Evolutionary conservation across 1,140 invertebrate species (phyloP).

Genomic region (Conus ventricosus): DNA sequence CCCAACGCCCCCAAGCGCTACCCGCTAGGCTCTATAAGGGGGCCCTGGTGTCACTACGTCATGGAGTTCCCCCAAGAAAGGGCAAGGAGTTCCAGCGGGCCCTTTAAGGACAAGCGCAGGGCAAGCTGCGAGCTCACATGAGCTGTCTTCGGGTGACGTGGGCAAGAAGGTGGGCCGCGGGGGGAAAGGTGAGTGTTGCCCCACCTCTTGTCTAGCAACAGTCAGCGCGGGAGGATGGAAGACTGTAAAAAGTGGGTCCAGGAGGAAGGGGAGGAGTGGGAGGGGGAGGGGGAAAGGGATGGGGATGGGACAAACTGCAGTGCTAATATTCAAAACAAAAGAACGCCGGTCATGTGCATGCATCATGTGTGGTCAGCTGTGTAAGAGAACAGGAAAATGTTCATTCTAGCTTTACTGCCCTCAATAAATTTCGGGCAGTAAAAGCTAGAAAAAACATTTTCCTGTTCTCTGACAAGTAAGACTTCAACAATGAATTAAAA

Average conservation of each 20-base stretch:
- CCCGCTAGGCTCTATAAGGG: constrained; percentile 75
- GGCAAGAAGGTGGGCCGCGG: constrained; percentile 17
- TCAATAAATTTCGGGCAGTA: too few species aligned
- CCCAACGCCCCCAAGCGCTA: constrained; percentile 65
- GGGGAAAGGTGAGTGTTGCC: constrained; percentile 2
- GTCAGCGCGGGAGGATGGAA: not conserved
- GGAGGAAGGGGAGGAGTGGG: not conserved
- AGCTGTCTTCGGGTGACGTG: constrained; percentile 18
- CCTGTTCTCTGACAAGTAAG: too few species aligned
- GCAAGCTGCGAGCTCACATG: constrained; percentile 42
- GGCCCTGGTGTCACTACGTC: constrained; percentile 65
- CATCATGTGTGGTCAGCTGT: too few species aligned
- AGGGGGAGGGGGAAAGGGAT: not conserved
- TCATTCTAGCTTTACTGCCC: too few species aligned
- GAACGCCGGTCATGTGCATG: too few species aligned
- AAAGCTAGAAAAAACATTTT: too few species aligned
- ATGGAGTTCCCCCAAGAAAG: constrained; percentile 48
- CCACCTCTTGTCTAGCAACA: not conserved
- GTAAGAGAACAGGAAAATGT: too few species aligned
- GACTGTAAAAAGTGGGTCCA: not conserved
- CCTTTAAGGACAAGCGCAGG: constrained; percentile 44
- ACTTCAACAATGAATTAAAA: too few species aligned
- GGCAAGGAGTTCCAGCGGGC: constrained; percentile 49
- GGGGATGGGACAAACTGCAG: not conserved
- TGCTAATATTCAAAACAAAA: not conserved